Evolutionary conservation across 2,797 vertebrate species (phyloP), one percentile per base, ranked within the genome.

Genomic region (Hephaestus fuliginosus): DNA sequence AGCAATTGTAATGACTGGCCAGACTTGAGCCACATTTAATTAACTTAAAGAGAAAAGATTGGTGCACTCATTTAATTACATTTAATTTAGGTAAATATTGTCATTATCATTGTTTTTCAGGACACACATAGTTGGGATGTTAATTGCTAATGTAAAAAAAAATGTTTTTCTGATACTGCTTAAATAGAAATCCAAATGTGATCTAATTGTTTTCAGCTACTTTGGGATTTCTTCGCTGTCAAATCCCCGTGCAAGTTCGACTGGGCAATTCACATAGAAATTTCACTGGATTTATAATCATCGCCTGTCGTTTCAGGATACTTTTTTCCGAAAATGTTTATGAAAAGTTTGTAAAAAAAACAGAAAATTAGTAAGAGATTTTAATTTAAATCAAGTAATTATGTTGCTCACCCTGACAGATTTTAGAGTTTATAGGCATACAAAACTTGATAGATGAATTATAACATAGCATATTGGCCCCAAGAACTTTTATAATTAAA

Each of bases 401-500:
- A 82, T 83, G 61, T 83, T 66, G 81, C 68, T 82, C 63, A 70
- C 74, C 75, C 65, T 71, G 67, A 80, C 78, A 83, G 74, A 76
- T 64, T 87, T 87, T 86, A 74, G 83, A 84, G 83, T 89, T 87
- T 41, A 62, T 78, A n/a, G 53, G 69, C 75, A 84, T 84, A 88
- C 80, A 84, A 87, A 88, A 87, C 80, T 81, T 91, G 89, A 89
- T 88, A 73, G 83, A 91, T 91, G 90, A 92, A 86, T 92, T 89
- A 91, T 84, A 74, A 63, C 80, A 58, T 56, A 70, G 81, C 70
- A 71, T 86, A 90, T 86, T 91, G 72, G 92, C 94, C 93, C 79
- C 84, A 69, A 93, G 93, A 91, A 88, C 69, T 91, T 93, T 92
- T 90, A 92, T 95, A 95, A 95, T 96, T 95, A 93, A 90, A 95